Conservation (phyloP, 2,113 vertebrate genomes). For the Laticauda colubrina region DNA sequence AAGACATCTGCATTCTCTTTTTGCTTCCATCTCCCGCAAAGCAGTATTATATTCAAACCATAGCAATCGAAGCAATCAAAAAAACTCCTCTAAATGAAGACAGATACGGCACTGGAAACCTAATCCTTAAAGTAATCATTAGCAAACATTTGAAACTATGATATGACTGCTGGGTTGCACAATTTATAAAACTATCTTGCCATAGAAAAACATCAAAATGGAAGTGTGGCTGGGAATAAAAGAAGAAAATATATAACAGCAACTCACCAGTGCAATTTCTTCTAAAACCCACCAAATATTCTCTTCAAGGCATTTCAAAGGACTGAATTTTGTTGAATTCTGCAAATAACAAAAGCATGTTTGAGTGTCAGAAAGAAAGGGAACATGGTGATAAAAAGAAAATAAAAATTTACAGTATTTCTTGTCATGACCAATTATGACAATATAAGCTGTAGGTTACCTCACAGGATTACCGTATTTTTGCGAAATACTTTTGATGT, state of each 20-base stretch:
- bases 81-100: slow-evolving; percentile 27
- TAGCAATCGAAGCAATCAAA: slow-evolving; percentile 30
- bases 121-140: slow-evolving; percentile 48
- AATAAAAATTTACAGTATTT: neutral
- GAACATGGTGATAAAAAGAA: slow-evolving; percentile 1
- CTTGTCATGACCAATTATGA: neutral
- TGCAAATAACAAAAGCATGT: neutral
- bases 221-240: slow-evolving; percentile 41
- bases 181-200: slow-evolving; percentile 22
- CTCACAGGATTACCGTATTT: neutral
- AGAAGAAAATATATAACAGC: slow-evolving; percentile 19
- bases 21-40: slow-evolving; percentile 30
- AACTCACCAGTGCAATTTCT: neutral
- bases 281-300: slow-evolving; percentile 18
- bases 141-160: slow-evolving; percentile 21
- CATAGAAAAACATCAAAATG: slow-evolving; percentile 13
- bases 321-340: neutral
- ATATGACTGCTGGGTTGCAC: slow-evolving; percentile 19
- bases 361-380: neutral
- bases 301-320: slow-evolving; percentile 17
- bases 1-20: slow-evolving; percentile 16
- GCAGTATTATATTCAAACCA: slow-evolving; percentile 18
- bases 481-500: neutral
- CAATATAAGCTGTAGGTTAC: neutral
- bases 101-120: slow-evolving; percentile 26